Base-by-base conservation (phyloP, 2,888 invertebrate species). In the Pseudococcus jackbeardsleyi region DNA sequence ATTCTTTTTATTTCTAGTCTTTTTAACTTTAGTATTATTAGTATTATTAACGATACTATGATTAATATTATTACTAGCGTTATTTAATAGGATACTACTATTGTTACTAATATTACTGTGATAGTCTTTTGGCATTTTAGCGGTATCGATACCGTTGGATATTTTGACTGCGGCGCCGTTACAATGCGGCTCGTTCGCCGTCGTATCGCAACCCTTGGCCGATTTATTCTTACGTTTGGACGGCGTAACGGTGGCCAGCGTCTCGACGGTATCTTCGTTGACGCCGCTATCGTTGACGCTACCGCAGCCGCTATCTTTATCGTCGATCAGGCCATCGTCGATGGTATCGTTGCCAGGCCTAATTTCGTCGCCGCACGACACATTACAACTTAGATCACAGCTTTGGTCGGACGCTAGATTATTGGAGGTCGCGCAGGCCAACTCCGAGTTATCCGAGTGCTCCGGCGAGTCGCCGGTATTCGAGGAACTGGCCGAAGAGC, bases 361-460 rank as follows among this genome's bases (percentile, higher is more conserved):
- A 15, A 39, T 39, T 42, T 8, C 6, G 42, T 79, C 77, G 77
- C 26, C 50, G 46, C 11, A 72, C 17, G 72, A 77, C 22, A 6
- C 48, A 88, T 33, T 72, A 46, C 50, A 82, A 88, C 33, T 82
- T 33, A 72, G 79, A 88, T 88, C 88, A 88, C 88, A 88, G 88
- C 82, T 46, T 48, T 59, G 77, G 59, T 88, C 88, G 19, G 77
- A 77, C 17, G n/a, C 72, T n/a, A 50, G 59, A 7, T 0, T 59
- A 17, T 17, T 46, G 22, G 33, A 22, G 64, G 64, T 15, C 15
- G 22, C 79, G 46, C 79, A 79, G 42, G 39, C 82, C 22, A 88
- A 54, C 77, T 88, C 79, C 42, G 59, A 39, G 42, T 42, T 59
- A 59, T 85, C 59, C 54, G 64, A 54, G 39, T 85, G 59, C 39